Evolutionary conservation across 2,888 invertebrate genomes (phyloP), one percentile per base, ranked within the genome.

Genomic region (Adelphocoris suturalis): DNA sequence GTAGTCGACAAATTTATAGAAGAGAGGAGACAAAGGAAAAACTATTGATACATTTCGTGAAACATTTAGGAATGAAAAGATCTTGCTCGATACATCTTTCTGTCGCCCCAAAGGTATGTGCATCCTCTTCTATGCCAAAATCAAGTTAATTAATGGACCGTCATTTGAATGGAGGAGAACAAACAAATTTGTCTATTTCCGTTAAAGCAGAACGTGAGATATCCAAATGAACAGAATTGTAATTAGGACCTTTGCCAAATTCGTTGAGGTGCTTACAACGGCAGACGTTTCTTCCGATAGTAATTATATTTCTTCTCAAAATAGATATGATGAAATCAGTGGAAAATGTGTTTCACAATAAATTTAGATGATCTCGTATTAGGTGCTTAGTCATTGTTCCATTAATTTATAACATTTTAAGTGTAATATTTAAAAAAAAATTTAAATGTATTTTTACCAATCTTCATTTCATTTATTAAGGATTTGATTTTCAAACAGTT

Each of bases 191-290:
- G 57, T 57, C 57, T 57, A n/a, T n/a, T n/a, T n/a, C n/a, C 57
- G 57, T 57, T 37, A 37, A 16, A 57, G 57, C 57, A 57, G 57
- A 57, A 57, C 57, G 57, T 7, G 5, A 57, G n/a, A 57, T 57
- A 13, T 16, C 80, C 19, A 81, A 81, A 81, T 81, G 80, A 81
- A 81, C 14, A 27, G 80, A 37, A 37, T 81, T 19, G 46, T 81
- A 14, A 81, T 81, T 81, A 81, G 80, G 80, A 37, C 16, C 11
- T 37, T 37, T 37, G 80, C 80, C 80, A 81, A 47, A 81, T 81
- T 81, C 80, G 80, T 81, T 81, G 46, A 81, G 80, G 46, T 81
- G 19, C 37, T 80, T 80, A 47, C 1, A 76, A 37, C 37, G 37
- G 37, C 7, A 37, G 37, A 37, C 37, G 76, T 14, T 14, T 14